These are phyloP conservation scores for Drosophila macrospina DNA, from an alignment of 2,888 invertebrate genomes.

Conservation along the genomic window DNA sequence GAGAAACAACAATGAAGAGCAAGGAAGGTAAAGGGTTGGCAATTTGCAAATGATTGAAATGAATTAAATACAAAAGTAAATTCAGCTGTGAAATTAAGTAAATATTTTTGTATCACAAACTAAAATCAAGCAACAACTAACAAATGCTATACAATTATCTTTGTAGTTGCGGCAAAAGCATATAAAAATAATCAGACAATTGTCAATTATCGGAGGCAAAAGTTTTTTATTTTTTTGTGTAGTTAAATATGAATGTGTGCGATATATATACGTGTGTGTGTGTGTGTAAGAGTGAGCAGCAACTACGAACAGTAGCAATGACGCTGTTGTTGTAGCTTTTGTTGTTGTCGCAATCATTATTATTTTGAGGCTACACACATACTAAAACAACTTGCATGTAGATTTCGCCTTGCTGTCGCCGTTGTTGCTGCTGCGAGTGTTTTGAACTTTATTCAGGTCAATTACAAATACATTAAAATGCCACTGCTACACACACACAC, in stretches of 20 bases:
- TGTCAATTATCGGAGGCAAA: constrained; percentile 76
- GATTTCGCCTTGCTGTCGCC: constrained; percentile 76
- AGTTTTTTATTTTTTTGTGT: constrained; percentile 28
- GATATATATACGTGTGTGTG: constrained; percentile 9
- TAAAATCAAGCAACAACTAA: constrained; percentile 20
- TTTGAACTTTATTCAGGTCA: constrained; percentile 86
- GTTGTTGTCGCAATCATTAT: constrained; percentile 81
- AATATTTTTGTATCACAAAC: constrained; percentile 10
- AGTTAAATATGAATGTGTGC: constrained; percentile 21
- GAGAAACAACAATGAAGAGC: background rate
- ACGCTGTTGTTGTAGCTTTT: constrained; percentile 43
- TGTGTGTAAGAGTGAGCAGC: constrained; percentile 26
- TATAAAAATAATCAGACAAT: constrained; percentile 71
- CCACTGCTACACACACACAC: constrained; percentile 66
- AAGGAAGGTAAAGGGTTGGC: background rate
- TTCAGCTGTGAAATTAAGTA: constrained; percentile 18
- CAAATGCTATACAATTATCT: constrained; percentile 31
- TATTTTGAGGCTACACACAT: constrained; percentile 75
- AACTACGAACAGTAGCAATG: constrained; percentile 42
- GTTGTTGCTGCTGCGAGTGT: constrained; percentile 68
- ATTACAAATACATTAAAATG: constrained; percentile 84
- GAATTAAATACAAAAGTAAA: constrained; percentile 3
- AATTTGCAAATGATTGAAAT: background rate
- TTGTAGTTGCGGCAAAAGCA: constrained; percentile 43
- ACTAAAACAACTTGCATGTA: constrained; percentile 64